These are phyloP conservation scores for Calosoma granatense DNA, from an alignment of 1,140 invertebrate genomes.

Conservation along the genomic window DNA sequence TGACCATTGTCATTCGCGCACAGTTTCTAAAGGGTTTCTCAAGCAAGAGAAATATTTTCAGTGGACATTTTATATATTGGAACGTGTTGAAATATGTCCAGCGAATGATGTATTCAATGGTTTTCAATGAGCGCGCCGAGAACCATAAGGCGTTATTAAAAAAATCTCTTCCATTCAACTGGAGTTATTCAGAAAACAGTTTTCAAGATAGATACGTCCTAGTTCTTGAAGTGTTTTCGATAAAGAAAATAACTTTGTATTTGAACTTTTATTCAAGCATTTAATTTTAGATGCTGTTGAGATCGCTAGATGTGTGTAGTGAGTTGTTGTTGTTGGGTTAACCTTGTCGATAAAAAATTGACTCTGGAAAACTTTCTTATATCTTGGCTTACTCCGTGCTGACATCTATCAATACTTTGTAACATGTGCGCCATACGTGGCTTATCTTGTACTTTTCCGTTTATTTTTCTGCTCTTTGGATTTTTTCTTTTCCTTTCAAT, in stretches of 20 bases:
- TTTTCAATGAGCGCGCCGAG: background rate
- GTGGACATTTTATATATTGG: background rate
- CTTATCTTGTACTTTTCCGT: background rate
- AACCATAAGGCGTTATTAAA: background rate
- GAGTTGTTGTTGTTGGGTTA: too few species aligned
- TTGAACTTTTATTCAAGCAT: background rate
- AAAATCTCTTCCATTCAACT: background rate
- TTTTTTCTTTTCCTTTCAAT: too few species aligned
- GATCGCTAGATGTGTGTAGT: background rate
- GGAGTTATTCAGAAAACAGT: background rate
- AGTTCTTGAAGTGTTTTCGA: too few species aligned
- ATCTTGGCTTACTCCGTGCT: background rate
- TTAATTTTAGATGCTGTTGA: background rate
- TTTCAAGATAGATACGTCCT: background rate
- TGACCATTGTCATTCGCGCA: background rate
- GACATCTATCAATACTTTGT: background rate
- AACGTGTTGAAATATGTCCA: background rate
- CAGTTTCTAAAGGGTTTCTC: background rate
- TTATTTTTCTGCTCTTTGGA: too few species aligned
- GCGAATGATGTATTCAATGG: background rate
- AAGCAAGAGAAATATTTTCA: background rate
- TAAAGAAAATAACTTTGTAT: too few species aligned
- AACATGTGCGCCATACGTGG: background rate
- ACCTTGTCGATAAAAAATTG: too few species aligned
- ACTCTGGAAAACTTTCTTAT: background rate